These are phyloP conservation scores for Ictalurus furcatus DNA, from an alignment of 2,113 vertebrate genomes.

Conservation along the genomic window DNA sequence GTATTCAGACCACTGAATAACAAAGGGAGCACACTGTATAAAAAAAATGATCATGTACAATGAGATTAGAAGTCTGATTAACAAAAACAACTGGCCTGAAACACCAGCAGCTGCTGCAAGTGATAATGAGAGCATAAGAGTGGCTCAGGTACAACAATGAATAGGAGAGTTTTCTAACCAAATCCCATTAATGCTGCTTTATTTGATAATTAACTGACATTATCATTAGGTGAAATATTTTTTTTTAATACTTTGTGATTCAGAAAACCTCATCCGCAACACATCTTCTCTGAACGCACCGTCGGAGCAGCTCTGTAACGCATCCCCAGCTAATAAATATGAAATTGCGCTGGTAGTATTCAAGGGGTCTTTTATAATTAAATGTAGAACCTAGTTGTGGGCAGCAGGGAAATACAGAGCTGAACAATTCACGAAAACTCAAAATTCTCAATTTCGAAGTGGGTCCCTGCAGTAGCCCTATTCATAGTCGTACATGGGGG, in stretches of 20 bases:
- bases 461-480: slow-evolving; percentile 9
- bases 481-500: slow-evolving; percentile 16
- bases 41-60: slow-evolving; percentile 23
- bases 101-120: slow-evolving; percentile 10
- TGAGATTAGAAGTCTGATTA: slow-evolving; percentile 27
- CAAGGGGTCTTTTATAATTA: slow-evolving; percentile 43
- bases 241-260: slow-evolving; percentile 12
- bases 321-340: slow-evolving; percentile 5
- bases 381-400: slow-evolving; percentile 37
- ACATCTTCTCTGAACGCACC: slow-evolving; percentile 18
- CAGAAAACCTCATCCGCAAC: slow-evolving; percentile 28
- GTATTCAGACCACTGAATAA: slow-evolving; percentile 40
- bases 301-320: slow-evolving; percentile 1
- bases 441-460: slow-evolving; percentile 36
- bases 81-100: slow-evolving; percentile 11
- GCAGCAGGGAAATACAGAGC: slow-evolving; percentile 31
- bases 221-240: slow-evolving; percentile 1
- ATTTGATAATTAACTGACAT: not conserved
- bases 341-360: not conserved
- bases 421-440: slow-evolving; percentile 38
- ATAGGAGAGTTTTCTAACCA: not conserved
- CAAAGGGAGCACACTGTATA: slow-evolving; percentile 19
- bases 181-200: slow-evolving; percentile 10
- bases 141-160: not conserved
- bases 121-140: slow-evolving; percentile 7